Conservation (phyloP, 2,888 invertebrate genomes). For the Drosophila nr. fundita region DNA sequence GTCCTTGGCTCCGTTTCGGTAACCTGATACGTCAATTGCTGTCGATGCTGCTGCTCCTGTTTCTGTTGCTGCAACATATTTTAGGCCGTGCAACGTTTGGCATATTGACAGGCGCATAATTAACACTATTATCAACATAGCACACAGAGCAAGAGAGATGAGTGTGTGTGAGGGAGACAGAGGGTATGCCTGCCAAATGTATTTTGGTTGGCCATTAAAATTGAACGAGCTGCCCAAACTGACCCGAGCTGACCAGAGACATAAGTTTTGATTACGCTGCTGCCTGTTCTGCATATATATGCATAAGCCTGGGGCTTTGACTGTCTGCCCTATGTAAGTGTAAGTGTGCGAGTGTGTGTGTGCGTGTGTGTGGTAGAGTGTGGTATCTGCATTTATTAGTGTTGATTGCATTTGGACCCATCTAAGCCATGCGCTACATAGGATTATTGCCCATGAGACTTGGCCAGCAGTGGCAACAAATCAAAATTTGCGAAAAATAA, state of each 20-base stretch:
- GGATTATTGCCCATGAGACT: constrained; percentile 37
- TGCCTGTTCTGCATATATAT: constrained; percentile 34
- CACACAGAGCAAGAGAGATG: constrained; percentile 4
- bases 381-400: constrained; percentile 33
- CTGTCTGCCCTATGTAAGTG: constrained; percentile 16
- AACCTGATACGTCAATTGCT: constrained; percentile 18
- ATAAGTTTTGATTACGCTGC: constrained; percentile 65
- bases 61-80: constrained; percentile 58
- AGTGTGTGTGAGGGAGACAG: neutral
- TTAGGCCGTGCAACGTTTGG: constrained; percentile 69
- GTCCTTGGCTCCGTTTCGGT: constrained; percentile 14
- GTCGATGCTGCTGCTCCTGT: constrained; percentile 15
- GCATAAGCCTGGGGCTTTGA: constrained; percentile 46
- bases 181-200: constrained; percentile 20
- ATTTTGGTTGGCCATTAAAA: constrained; percentile 59
- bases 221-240: constrained; percentile 47
- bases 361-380: neutral
- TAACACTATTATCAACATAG: constrained; percentile 77
- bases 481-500: constrained; percentile 40
- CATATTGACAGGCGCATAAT: constrained; percentile 79
- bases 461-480: constrained; percentile 30
- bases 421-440: constrained; percentile 44
- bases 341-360: neutral
- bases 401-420: constrained; percentile 56
- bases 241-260: constrained; percentile 45